These are phyloP conservation scores for Platanista minor DNA, from an alignment of 2,113 vertebrate genomes.

Conservation along the genomic window DNA sequence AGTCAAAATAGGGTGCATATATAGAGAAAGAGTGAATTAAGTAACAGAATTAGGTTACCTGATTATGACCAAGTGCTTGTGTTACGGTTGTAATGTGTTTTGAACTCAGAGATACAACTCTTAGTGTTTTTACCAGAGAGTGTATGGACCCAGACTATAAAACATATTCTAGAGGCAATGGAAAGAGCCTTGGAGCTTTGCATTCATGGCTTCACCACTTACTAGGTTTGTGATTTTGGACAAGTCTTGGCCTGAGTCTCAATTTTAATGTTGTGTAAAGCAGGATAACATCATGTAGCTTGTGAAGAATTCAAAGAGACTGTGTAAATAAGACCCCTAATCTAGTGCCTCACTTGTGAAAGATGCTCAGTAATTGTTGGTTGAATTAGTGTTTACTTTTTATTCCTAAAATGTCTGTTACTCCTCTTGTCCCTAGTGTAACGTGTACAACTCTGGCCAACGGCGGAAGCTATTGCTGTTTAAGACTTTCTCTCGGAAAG, in stretches of 20 bases:
- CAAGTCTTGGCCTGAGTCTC: neutral
- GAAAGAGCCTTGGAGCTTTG: neutral
- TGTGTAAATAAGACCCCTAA: neutral
- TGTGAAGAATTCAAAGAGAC: neutral
- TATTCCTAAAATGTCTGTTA: neutral
- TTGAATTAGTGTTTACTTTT: neutral
- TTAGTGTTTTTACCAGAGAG: neutral
- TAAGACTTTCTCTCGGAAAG: constrained; percentile 82
- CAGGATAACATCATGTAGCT: neutral
- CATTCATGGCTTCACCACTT: neutral
- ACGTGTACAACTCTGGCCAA: constrained; percentile 90
- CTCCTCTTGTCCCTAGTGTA: constrained; percentile 79
- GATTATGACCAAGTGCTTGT: neutral
- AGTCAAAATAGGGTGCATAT: neutral
- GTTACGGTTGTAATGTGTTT: neutral
- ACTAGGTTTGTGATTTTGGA: neutral
- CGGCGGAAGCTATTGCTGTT: constrained; percentile 88
- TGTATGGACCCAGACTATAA: neutral
- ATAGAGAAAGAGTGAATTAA: neutral
- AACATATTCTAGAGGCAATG: neutral
- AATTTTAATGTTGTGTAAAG: neutral
- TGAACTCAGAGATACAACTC: neutral
- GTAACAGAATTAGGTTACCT: neutral
- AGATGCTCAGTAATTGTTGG: neutral
- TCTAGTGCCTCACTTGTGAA: neutral